These are phyloP conservation scores for Brachionus manjavacas DNA, from an alignment of 1,140 invertebrate genomes.

Conservation along the genomic window DNA sequence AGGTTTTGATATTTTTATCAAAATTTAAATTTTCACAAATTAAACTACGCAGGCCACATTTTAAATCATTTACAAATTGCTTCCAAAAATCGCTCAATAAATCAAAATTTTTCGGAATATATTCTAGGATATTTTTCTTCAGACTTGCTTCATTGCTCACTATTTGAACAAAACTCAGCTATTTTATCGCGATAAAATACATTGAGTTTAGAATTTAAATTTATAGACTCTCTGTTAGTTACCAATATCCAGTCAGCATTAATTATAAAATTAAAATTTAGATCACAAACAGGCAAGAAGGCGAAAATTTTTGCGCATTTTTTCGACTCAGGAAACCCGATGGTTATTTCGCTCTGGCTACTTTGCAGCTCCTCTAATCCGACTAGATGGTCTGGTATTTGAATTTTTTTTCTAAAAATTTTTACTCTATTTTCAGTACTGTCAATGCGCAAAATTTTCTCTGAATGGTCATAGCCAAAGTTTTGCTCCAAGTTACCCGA, in stretches of 20 bases:
- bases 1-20: background rate
- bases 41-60: background rate
- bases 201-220: background rate
- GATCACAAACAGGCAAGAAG: conserved; percentile 11
- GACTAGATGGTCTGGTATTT: background rate
- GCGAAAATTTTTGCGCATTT: background rate
- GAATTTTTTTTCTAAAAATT: background rate
- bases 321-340: background rate
- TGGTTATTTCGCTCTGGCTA: background rate
- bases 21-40: conserved; percentile 7
- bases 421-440: background rate
- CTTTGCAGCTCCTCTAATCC: background rate
- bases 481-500: background rate
- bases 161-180: background rate
- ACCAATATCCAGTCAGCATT: conserved; percentile 11
- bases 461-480: background rate
- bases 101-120: background rate
- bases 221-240: background rate
- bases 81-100: conserved; percentile 14
- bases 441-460: background rate
- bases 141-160: background rate
- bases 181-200: background rate
- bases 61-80: conserved; percentile 6
- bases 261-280: conserved; percentile 23
- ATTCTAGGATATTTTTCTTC: background rate